Base-by-base conservation (phyloP, 2,113 vertebrate genomes). In the Hemibates koningsi region DNA sequence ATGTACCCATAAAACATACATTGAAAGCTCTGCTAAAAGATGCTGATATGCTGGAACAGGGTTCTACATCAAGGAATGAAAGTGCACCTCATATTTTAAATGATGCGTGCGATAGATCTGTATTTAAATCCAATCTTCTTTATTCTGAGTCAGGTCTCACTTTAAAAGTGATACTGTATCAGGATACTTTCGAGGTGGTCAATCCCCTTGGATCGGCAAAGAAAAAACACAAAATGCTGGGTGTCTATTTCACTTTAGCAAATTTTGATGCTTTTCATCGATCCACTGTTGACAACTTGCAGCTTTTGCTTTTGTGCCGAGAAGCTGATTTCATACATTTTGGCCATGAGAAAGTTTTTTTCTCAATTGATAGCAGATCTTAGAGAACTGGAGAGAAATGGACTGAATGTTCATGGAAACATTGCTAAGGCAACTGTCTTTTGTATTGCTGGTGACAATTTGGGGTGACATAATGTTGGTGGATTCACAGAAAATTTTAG, bases 21-120 rank as follows among this genome's bases (percentile, higher is more conserved):
- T 27, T 57, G 6, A 27, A 27, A 57, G 54, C 54, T 56, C 6
- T 80, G 19, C 5, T 80, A 7, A 24, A 80, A 36, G 48, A 38
- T 4, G 5, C 52, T 80, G 50, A 0, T 0, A n/a, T 36, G 43
- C 5, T 6, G 81, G 54, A 27, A 1, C 6, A 27, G 24, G 6
- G 54, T 27, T 57, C 54, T 27, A 14, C 24, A 8, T 3, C 21
- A 14, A 14, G 0, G 21, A 57, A 57, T 57, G 6, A 56, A 24
- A 56, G 53, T 56, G 21, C 53, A 24, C n/a, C 53, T 56, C 53
- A 24, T 24, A 56, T 56, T 7, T 13, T 56, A 24, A 56, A 24
- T 56, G 5, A 12, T 21, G 52, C 0, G 10, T 68, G 1, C 2
- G 1, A 68, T 41, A 0, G 34, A 41, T 41, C 34, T 11, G 34